These are phyloP conservation scores for Matsumyia berberina DNA, from an alignment of 2,888 invertebrate species.

Conservation along the genomic window DNA sequence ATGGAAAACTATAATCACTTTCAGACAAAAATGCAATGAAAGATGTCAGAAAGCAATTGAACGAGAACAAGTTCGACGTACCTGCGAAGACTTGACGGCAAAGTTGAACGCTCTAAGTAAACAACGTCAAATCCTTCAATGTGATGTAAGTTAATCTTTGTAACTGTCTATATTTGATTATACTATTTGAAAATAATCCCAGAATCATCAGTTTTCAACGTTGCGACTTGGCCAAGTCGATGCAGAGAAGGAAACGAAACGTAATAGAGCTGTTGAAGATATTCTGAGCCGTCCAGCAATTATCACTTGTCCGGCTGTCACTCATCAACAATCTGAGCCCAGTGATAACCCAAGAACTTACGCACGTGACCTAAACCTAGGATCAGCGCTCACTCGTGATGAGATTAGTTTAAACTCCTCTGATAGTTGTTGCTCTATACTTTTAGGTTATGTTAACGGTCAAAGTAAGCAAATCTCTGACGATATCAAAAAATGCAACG, in stretches of 20 bases:
- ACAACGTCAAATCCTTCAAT: slow-evolving; percentile 79
- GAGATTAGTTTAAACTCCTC: slow-evolving; percentile 77
- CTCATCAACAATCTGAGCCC: slow-evolving; percentile 16
- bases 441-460: slow-evolving; percentile 82
- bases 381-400: slow-evolving; percentile 5
- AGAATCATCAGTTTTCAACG: slow-evolving; percentile 84
- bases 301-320: slow-evolving; percentile 82
- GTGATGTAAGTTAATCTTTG: slow-evolving; percentile 78
- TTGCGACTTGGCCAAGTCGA: slow-evolving; percentile 84
- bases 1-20: no score
- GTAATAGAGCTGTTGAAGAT: slow-evolving; percentile 85
- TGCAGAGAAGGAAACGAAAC: slow-evolving; percentile 84
- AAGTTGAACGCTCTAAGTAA: slow-evolving; percentile 85
- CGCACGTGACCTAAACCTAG: slow-evolving; percentile 36
- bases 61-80: slow-evolving; percentile 85
- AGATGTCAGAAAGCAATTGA: slow-evolving; percentile 85
- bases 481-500: slow-evolving; percentile 79
- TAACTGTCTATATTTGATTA: not conserved
- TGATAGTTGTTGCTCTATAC: slow-evolving; percentile 82
- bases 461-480: slow-evolving; percentile 81
- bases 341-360: not conserved
- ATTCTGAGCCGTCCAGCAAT: slow-evolving; percentile 81
- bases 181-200: slow-evolving; percentile 18
- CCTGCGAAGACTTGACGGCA: slow-evolving; percentile 85
- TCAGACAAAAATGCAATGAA: slow-evolving; percentile 80